phyloP scores from a whole-genome alignment of 2,113 vertebrate genomes.

The Myxocyprinus asiaticus region DNA sequence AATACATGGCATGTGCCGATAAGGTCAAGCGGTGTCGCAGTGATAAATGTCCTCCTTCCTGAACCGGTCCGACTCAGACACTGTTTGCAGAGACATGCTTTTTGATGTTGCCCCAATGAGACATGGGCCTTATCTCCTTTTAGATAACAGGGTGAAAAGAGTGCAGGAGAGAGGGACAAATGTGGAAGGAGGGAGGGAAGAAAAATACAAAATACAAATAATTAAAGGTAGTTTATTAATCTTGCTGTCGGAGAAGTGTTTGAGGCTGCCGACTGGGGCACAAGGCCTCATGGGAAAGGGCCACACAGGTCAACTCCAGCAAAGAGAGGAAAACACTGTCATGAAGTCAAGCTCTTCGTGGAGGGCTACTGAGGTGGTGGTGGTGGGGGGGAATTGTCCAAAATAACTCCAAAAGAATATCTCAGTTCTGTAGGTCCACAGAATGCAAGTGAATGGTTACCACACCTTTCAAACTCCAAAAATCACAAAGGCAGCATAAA shows the following conservation, averaged over 20 bases:
- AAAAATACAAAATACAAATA: slow-evolving; percentile 66
- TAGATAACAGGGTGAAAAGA: slow-evolving; percentile 65
- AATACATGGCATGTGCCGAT: slow-evolving; percentile 66
- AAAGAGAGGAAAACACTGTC: slow-evolving; percentile 2
- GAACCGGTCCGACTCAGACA: slow-evolving; percentile 57
- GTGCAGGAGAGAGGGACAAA: slow-evolving; percentile 56
- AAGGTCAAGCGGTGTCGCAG: slow-evolving; percentile 67
- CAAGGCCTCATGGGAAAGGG: slow-evolving; percentile 8
- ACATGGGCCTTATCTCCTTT: slow-evolving; percentile 70
- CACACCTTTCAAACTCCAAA: too few species aligned
- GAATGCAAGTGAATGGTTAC: too few species aligned
- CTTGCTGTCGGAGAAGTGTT: slow-evolving; percentile 31
- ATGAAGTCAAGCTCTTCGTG: too few species aligned
- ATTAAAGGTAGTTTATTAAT: slow-evolving; percentile 56
- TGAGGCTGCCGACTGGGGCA: background rate
- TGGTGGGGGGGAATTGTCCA: too few species aligned
- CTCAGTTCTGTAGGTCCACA: too few species aligned
- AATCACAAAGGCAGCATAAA: too few species aligned
- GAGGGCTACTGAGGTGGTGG: too few species aligned
- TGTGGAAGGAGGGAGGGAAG: background rate
- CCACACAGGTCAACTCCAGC: slow-evolving; percentile 25
- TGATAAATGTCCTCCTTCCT: slow-evolving; percentile 78
- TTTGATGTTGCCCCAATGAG: slow-evolving; percentile 69
- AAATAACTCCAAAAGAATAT: too few species aligned
- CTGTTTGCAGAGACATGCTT: slow-evolving; percentile 58